Evolutionary conservation across 2,888 invertebrate species (phyloP).

Genomic region (Dolichomitus sp.): DNA sequence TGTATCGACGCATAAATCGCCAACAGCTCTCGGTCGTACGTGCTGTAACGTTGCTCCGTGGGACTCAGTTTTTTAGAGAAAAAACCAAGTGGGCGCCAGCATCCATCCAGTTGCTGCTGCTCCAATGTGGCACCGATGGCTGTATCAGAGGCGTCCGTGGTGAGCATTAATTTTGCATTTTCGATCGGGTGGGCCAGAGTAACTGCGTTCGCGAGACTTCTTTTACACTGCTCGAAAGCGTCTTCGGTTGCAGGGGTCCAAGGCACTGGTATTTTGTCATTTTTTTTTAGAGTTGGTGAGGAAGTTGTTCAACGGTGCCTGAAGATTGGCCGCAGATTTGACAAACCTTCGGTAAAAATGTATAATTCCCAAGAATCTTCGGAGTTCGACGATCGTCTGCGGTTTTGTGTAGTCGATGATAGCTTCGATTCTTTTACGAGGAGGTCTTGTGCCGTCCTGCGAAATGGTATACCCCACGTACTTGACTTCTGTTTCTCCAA

Average conservation of each 20-base stretch:
- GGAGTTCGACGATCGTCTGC: constrained; percentile 47
- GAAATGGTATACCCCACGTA: constrained; percentile 65
- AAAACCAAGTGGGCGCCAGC: constrained; percentile 10
- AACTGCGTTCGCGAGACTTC: constrained; percentile 1
- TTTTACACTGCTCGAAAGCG: constrained; percentile 37
- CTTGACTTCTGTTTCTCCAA: constrained; percentile 44
- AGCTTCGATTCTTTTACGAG: constrained; percentile 56
- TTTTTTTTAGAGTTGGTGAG: constrained; percentile 41
- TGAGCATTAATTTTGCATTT: constrained; percentile 1
- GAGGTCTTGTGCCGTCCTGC: constrained; percentile 48
- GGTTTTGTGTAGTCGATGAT: constrained; percentile 52
- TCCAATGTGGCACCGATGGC: constrained; percentile 27
- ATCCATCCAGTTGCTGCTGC: constrained; percentile 6
- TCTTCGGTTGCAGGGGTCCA: constrained; percentile 51
- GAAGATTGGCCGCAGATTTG: constrained; percentile 46
- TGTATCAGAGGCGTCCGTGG: constrained; percentile 36
- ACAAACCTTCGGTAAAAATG: constrained; percentile 71
- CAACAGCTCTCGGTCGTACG: neutral
- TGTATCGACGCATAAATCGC: constrained; percentile 26
- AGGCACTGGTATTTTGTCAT: constrained; percentile 49
- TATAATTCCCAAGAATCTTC: constrained; percentile 69
- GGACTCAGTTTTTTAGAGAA: constrained; percentile 1
- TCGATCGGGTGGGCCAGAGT: constrained; percentile 35
- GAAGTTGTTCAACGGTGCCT: constrained; percentile 43
- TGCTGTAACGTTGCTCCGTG: constrained; percentile 8